Base-by-base conservation (phyloP, 37 sponge, comb jelly and placozoan genomes). In the Halichondria panicea region DNA sequence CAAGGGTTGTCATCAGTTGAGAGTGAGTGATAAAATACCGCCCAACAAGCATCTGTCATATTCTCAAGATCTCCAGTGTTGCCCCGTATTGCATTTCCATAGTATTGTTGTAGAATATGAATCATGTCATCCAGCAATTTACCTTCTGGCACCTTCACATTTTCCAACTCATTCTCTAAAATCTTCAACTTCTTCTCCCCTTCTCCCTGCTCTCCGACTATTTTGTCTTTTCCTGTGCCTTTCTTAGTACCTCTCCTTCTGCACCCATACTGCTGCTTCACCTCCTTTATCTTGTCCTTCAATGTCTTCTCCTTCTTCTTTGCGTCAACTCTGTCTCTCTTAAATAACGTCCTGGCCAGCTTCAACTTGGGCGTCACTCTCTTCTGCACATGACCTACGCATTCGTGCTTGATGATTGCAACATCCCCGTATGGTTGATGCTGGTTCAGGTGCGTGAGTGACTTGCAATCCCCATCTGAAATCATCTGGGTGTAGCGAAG, bases 1-100 rank as follows among this genome's bases (percentile, higher is more conserved):
- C 19, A 69, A 27, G 79, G 79, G 3, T 36, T 66, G 9, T 53
- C 57, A 55, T 78, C 79, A 53, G 79, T 56, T 37, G 79, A 78
- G 25, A 67, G 28, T 8, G 68, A 67, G 59, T 66, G 79, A 43
- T 67, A 78, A 43, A 67, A 78, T 12, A 67, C 68, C 53, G 79
- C 79, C 79, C 79, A 78, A 28, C 55, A 56, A 64, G 77, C 77
- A 35, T 64, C 43, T 53, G 5, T 63, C 77, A 76, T 76, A 7
- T 66, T 66, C 12, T n/a, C 66, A 19, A 76, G 35, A 30, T 78
- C 79, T 36, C 24, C 39, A 12, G 55, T 54, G 39, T 78, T 68
- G 28, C 52, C 58, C 12, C 79, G 68, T 8, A 78, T 78, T 24
- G 79, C 79, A 66, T 56, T 67, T 5, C 79, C 79, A 67, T 78